Evolutionary conservation across 2,113 vertebrate species (phyloP).

Genomic region (Nasalis larvatus): DNA sequence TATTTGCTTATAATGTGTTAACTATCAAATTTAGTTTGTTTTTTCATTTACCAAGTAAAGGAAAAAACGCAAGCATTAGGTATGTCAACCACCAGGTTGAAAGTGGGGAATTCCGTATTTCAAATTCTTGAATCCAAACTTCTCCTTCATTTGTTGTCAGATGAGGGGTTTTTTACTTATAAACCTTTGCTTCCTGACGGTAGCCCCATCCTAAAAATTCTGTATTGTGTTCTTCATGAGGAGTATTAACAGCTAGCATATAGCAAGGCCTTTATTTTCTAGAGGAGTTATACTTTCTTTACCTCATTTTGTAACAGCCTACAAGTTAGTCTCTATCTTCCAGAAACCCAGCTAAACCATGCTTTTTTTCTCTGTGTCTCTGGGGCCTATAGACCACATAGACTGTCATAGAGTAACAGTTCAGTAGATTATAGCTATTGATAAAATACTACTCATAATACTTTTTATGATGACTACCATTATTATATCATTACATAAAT

Average conservation of each 20-base stretch:
- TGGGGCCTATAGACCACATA: neutral
- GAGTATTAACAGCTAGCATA: neutral
- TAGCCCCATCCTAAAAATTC: neutral
- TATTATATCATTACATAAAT: neutral
- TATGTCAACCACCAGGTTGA: neutral
- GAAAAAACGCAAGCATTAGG: neutral
- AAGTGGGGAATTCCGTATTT: neutral
- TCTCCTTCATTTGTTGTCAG: neutral
- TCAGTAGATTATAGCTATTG: neutral
- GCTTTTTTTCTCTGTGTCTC: neutral
- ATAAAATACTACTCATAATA: neutral
- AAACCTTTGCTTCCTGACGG: neutral
- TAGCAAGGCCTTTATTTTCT: neutral
- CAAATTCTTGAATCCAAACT: neutral
- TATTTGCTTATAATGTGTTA: neutral
- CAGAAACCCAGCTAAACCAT: neutral
- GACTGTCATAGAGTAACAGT: neutral
- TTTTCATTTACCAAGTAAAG: neutral
- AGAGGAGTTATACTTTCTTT: neutral
- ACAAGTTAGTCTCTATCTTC: neutral
- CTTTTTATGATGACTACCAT: neutral
- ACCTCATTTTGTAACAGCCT: neutral
- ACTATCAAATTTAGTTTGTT: neutral
- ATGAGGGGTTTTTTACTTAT: neutral
- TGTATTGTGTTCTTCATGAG: neutral